Percentiles rank a stretch among this genome's conserved stretches.
Conservation (phyloP, 1,140 invertebrate genomes). For the Alviniconcha marisindica region DNA sequence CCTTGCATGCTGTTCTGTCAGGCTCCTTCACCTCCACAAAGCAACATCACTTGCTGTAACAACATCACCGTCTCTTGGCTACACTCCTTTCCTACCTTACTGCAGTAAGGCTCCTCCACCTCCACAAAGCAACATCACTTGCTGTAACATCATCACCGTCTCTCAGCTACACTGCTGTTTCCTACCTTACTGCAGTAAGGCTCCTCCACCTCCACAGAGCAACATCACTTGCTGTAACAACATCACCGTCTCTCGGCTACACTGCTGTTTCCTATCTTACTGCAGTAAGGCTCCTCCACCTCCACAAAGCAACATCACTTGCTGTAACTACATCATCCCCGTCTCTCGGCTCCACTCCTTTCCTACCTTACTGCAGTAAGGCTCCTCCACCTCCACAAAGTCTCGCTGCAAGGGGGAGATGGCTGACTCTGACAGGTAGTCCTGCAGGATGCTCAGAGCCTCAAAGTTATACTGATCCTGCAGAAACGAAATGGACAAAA, state of each 20-base stretch:
- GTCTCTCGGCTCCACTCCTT: no score
- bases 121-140: neutral
- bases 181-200: neutral
- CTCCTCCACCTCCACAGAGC: neutral
- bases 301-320: neutral
- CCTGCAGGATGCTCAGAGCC: slow-evolving; percentile 84
- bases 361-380: slow-evolving; percentile 86
- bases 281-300: no score
- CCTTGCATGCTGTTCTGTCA: neutral
- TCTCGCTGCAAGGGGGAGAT: slow-evolving; percentile 89
- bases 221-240: no score
- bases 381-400: slow-evolving; percentile 90
- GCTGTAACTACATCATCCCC: no score
- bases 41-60: no score
- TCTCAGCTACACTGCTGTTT: no score
- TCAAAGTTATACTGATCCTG: slow-evolving; percentile 77
- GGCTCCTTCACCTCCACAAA: neutral
- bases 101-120: neutral
- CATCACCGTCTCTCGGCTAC: no score
- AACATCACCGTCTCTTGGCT: no score
- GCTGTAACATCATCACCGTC: no score
- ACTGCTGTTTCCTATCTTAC: no score
- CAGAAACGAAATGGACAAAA: no score
- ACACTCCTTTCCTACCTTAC: neutral
- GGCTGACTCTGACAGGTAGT: slow-evolving; percentile 90